A percentile compares a stretch with the other conserved stretches of the same genome.
These are phyloP conservation scores for Archaeoteleia sp. DNA, from an alignment of 2,888 invertebrate species.

Conservation along the genomic window DNA sequence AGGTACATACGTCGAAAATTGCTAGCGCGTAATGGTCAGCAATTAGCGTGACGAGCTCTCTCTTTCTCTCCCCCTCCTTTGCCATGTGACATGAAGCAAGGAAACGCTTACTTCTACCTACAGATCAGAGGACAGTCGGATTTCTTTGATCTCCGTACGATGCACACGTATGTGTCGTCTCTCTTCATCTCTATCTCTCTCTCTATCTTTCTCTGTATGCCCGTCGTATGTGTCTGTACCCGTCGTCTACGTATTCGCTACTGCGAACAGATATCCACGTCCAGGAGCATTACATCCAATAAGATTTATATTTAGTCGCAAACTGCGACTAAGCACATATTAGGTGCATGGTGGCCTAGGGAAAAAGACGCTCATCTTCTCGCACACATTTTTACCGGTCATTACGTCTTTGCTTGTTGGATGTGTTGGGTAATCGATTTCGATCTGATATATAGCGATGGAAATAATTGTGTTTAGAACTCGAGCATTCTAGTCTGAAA, in stretches of 20 bases:
- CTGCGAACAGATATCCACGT: slow-evolving; percentile 16
- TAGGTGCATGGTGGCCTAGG: slow-evolving; percentile 19
- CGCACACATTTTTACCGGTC: too few relatives aligned
- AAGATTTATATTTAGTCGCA: slow-evolving; percentile 45
- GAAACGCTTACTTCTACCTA: slow-evolving; percentile 56
- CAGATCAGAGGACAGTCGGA: slow-evolving; percentile 54
- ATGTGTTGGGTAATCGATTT: too few relatives aligned
- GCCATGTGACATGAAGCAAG: slow-evolving; percentile 40
- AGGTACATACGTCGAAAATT: slow-evolving; percentile 58
- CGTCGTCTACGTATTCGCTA: slow-evolving; percentile 23
- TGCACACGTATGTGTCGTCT: slow-evolving; percentile 27
- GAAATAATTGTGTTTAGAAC: too few relatives aligned
- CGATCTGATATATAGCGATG: too few relatives aligned
- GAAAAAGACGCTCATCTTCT: slow-evolving; percentile 25
- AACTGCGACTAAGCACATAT: slow-evolving; percentile 24
- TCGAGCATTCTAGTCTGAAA: too few relatives aligned
- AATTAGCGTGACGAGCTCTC: slow-evolving; percentile 63
- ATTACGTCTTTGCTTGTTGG: too few relatives aligned
- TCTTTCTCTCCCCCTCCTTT: slow-evolving; percentile 22
- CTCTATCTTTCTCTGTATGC: slow-evolving; percentile 7
- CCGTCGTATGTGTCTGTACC: neutral
- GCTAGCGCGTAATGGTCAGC: slow-evolving; percentile 61
- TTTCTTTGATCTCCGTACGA: slow-evolving; percentile 59
- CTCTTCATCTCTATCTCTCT: slow-evolving; percentile 5
- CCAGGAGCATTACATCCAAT: slow-evolving; percentile 12